Conservation (phyloP, 2,888 invertebrate genomes). For the Noctua pronuba region DNA sequence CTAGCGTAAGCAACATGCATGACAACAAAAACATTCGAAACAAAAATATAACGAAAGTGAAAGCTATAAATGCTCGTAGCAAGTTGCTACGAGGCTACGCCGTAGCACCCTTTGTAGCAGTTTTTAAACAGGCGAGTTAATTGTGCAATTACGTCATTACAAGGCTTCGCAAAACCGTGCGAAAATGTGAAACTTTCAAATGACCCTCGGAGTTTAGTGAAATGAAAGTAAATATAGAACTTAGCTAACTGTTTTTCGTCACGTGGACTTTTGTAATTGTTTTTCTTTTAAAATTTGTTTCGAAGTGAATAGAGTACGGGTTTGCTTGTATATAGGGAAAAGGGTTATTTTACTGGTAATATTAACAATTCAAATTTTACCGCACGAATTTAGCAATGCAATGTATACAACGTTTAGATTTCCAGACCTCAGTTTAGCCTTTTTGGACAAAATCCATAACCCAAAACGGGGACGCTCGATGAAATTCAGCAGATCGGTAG, state of each 20-base stretch:
- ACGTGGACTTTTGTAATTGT: background rate
- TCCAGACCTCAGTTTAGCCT: no score
- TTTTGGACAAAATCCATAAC: no score
- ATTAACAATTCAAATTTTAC: no score
- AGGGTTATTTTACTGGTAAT: background rate
- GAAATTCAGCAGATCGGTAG: no score
- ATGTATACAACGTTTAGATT: no score
- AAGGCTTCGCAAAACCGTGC: slow-evolving; percentile 48
- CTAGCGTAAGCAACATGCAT: background rate
- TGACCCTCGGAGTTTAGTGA: background rate
- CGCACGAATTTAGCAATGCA: no score
- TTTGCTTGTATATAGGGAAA: background rate
- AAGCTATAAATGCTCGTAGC: slow-evolving; percentile 39
- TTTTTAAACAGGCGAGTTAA: slow-evolving; percentile 54
- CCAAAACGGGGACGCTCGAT: no score
- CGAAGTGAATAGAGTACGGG: background rate
- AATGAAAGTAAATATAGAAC: slow-evolving; percentile 7
- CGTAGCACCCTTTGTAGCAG: slow-evolving; percentile 56
- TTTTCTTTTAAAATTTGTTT: background rate
- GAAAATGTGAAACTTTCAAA: slow-evolving; percentile 35
- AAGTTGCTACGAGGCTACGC: slow-evolving; percentile 60
- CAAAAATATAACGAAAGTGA: slow-evolving; percentile 28
- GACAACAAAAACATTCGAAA: background rate
- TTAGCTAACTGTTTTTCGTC: background rate
- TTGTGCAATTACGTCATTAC: slow-evolving; percentile 48